Base-by-base conservation (phyloP, 2,113 vertebrate species). In the Pelmatolapia mariae region DNA sequence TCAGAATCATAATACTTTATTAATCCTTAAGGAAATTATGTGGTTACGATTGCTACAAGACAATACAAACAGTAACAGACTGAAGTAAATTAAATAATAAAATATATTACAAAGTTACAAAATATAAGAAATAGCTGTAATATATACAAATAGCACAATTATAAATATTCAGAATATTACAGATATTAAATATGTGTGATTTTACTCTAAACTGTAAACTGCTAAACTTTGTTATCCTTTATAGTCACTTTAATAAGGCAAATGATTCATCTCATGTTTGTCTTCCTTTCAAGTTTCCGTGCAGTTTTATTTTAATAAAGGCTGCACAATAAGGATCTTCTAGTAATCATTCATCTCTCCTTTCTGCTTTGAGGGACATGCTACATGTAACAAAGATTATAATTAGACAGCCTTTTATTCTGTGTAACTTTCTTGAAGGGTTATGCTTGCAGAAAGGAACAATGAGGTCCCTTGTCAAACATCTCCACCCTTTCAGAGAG, bases 381-480 rank as follows among this genome's bases (percentile, higher is more conserved):
- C 89, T 89, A 89, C 89, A 63, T 90, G 89, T 90, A 89, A 93
- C 91, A 91, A 88, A 89, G 87, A 89, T 91, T 89, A 85, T 93
- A 93, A 94, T 94, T 90, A 94, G 92, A 66, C 47, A 5, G 71
- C 43, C 81, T 93, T 89, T 91, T 82, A 91, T 90, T 90, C 45
- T n/a, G 61, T 87, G 85, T 54, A 90, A 86, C 50, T 90, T 91
- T 91, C 50, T 52, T 53, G 71, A 80, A 90, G 88, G 84, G 87
- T 90, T 91, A 93, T 93, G 90, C 88, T 91, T 87, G 82, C 86
- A 84, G 87, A 91, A 90, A 89, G 73, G 84, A 93, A 91, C 89
- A 93, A 94, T 92, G 86, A 82, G 88, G 81, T 92, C 91, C 81
- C 89, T 90, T 91, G 90, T 93, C 89, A 91, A 95, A 87, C 86